phyloP scores from a whole-genome alignment of 2,888 invertebrate species.

The Apodemia duryi region DNA sequence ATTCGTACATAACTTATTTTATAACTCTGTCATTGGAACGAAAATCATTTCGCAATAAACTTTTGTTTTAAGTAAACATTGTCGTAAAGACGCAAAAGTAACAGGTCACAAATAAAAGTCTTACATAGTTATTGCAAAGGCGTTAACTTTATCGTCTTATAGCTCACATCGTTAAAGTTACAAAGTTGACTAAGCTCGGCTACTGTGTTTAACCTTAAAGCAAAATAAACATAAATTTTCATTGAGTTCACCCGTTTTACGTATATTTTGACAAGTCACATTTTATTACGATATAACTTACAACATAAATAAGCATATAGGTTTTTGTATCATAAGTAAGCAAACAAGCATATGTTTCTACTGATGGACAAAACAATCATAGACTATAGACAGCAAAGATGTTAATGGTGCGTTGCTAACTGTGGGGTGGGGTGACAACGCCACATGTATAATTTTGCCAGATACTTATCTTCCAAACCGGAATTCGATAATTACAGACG shows the following conservation, averaged over 20 bases:
- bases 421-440: too few relatives aligned
- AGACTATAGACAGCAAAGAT: too few relatives aligned
- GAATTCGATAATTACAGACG: too few relatives aligned
- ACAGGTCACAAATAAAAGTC: conserved; percentile 14
- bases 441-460: too few relatives aligned
- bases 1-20: background rate
- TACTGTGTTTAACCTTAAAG: conserved; percentile 11
- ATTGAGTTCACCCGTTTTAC: background rate
- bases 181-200: conserved; percentile 24
- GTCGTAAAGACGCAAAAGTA: conserved; percentile 12
- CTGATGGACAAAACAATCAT: too few relatives aligned
- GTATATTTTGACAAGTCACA: too few relatives aligned
- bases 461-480: too few relatives aligned
- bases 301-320: too few relatives aligned
- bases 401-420: too few relatives aligned
- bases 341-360: too few relatives aligned
- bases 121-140: conserved; percentile 25
- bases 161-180: conserved; percentile 26
- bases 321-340: too few relatives aligned
- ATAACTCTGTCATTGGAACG: background rate
- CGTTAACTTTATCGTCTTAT: conserved; percentile 25
- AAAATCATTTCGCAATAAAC: conserved; percentile 9
- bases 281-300: too few relatives aligned
- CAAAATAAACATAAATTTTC: conserved; percentile 3
- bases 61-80: conserved; percentile 13